phyloP scores from a whole-genome alignment of 2,113 vertebrate species.

The Solea senegalensis region DNA sequence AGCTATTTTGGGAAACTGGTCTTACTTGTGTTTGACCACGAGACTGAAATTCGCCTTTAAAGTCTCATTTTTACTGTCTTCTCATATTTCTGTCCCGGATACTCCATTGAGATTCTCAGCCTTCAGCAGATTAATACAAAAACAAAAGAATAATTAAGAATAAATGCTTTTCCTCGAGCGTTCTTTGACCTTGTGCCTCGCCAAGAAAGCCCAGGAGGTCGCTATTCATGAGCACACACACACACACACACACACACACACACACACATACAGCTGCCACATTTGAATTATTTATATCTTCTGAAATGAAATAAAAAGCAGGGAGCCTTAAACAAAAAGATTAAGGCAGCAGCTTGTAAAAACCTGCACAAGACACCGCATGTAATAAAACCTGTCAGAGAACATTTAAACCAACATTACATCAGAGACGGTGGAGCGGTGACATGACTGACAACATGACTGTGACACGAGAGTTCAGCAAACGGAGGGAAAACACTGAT shows the following conservation, averaged over 20 bases:
- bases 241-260: background rate
- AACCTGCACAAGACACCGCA: background rate
- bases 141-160: background rate
- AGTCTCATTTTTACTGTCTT: background rate
- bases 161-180: background rate
- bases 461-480: background rate
- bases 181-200: background rate
- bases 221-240: background rate
- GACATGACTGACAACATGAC: background rate
- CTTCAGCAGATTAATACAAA: too few species aligned
- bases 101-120: too few species aligned
- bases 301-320: slow-evolving; percentile 28
- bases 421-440: accelerated
- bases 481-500: background rate
- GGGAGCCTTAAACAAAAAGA: background rate
- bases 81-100: background rate
- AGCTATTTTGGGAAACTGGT: slow-evolving; percentile 29
- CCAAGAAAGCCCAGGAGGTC: background rate
- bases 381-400: background rate
- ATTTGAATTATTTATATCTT: slow-evolving; percentile 40
- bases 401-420: background rate
- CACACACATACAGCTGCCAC: background rate
- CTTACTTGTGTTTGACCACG: slow-evolving; percentile 21
- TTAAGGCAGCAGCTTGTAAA: background rate
- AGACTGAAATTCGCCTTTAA: background rate